Evolutionary conservation across 2,888 invertebrate genomes (phyloP).

Genomic region (Diploptera punctata): DNA sequence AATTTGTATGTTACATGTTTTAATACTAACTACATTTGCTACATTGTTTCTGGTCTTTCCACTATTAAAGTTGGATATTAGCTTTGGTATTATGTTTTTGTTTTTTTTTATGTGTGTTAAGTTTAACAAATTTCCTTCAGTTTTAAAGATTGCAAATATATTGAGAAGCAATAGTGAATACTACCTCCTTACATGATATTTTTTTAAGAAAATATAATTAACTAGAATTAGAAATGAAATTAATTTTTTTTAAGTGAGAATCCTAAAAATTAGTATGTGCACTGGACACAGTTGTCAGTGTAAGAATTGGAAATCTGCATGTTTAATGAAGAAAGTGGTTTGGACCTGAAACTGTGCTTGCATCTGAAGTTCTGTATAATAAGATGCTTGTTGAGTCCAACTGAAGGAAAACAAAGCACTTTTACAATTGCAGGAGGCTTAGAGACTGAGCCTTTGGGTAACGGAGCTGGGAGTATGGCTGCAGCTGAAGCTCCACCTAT

Average conservation of each 20-base stretch:
- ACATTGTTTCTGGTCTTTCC: neutral
- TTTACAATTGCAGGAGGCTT: conserved; percentile 41
- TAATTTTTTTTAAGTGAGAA: no score
- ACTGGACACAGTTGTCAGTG: neutral
- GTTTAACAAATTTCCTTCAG: no score
- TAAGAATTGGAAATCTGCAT: neutral
- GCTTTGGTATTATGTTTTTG: no score
- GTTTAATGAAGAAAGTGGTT: neutral
- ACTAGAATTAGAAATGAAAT: no score
- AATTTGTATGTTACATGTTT: no score
- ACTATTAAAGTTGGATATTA: no score
- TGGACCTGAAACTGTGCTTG: conserved; percentile 6
- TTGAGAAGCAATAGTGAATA: no score
- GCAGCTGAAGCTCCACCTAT: conserved; percentile 7
- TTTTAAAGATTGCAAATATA: no score
- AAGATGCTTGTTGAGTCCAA: conserved; percentile 25
- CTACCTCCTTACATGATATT: no score
- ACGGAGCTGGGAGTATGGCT: neutral
- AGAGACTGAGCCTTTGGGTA: conserved; percentile 19
- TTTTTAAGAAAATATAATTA: no score
- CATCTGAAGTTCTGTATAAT: neutral
- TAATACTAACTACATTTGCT: neutral
- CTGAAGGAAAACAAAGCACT: conserved; percentile 50
- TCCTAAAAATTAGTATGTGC: no score
- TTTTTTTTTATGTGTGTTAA: no score